These are phyloP conservation scores for Solea solea DNA, from an alignment of 2,113 vertebrate species.

Conservation along the genomic window DNA sequence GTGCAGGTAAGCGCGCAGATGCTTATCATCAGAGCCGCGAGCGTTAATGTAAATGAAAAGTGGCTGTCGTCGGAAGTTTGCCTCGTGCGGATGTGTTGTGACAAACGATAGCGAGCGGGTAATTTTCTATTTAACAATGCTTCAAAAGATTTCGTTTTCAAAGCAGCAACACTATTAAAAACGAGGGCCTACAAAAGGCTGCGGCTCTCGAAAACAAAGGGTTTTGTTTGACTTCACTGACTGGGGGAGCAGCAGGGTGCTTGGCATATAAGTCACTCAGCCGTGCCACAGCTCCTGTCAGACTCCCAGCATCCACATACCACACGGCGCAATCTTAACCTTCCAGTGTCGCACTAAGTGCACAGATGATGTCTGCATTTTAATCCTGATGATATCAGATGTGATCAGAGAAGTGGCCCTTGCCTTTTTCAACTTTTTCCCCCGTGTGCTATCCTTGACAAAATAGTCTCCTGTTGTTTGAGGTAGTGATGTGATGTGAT, in stretches of 20 bases:
- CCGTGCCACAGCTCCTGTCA: conserved; percentile 60
- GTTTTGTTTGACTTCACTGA: conserved; percentile 54
- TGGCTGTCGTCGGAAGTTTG: background rate
- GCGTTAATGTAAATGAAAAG: background rate
- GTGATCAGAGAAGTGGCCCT: conserved; percentile 68
- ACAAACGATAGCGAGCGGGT: background rate
- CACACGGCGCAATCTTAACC: conserved; percentile 69
- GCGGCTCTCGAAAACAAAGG: conserved; percentile 41
- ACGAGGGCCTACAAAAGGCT: conserved; percentile 18
- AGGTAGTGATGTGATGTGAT: conserved; percentile 10
- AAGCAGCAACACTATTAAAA: conserved; percentile 8
- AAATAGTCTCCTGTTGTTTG: conserved; percentile 6
- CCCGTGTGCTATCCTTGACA: background rate
- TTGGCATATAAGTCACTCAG: conserved; percentile 65
- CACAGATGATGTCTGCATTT: conserved; percentile 79
- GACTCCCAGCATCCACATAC: conserved; percentile 56
- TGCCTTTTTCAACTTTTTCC: conserved; percentile 31
- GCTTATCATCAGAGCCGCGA: background rate
- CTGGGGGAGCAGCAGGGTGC: conserved; percentile 61
- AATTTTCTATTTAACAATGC: background rate
- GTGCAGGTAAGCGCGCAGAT: too few relatives aligned
- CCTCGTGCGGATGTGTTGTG: background rate
- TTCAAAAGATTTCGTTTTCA: background rate
- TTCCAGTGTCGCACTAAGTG: conserved; percentile 67
- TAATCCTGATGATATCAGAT: conserved; percentile 78